Conservation (phyloP, 1,140 invertebrate genomes). For the Scylla paramamosain region DNA sequence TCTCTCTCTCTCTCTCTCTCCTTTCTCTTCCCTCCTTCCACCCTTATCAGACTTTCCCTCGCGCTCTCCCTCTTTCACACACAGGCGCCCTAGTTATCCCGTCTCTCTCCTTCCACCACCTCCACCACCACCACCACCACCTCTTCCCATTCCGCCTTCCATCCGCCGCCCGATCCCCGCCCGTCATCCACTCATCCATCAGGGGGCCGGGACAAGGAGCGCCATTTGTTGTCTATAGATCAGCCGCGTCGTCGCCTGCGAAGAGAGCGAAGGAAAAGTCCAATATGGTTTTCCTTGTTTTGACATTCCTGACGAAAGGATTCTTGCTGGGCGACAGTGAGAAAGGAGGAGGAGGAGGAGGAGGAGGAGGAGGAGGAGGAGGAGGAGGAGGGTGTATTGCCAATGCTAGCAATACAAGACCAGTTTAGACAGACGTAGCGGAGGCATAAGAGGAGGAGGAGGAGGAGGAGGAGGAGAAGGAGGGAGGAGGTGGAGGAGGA, state of each 20-base stretch:
- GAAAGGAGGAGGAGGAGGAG: slow-evolving; percentile 9
- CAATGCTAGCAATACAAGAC: no score
- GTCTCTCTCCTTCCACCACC: no score
- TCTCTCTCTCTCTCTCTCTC: no score
- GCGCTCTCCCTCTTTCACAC: no score
- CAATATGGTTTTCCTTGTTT: background rate
- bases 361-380: background rate
- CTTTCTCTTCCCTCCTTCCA: no score
- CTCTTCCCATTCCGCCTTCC: no score
- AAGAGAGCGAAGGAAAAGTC: background rate
- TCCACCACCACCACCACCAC: no score
- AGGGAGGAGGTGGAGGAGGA: background rate
- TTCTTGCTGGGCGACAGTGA: background rate
- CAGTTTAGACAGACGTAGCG: no score
- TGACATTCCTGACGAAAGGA: background rate
- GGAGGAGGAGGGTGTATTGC: background rate
- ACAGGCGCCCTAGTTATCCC: no score
- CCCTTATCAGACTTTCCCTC: no score
- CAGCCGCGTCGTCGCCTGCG: background rate
- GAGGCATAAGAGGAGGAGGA: background rate
- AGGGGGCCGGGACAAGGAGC: background rate
- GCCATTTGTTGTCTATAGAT: slow-evolving; percentile 1
- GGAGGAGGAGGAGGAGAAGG: background rate
- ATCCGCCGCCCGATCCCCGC: background rate
- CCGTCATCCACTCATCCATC: slow-evolving; percentile 9